Evolutionary conservation across 1,140 invertebrate genomes (phyloP).

Genomic region (Agrypnia vestita): DNA sequence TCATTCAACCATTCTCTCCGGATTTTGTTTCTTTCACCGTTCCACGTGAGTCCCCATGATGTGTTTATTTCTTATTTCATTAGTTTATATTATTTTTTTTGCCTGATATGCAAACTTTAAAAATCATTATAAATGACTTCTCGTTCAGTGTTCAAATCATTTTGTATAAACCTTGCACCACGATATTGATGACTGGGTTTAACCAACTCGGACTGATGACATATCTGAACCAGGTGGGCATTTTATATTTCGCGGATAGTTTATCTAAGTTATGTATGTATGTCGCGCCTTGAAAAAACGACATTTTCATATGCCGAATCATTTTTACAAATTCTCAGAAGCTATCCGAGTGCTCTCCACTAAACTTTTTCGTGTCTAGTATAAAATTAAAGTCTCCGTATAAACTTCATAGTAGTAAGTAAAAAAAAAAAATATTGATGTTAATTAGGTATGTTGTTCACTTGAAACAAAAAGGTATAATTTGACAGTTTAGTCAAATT

Average conservation of each 20-base stretch:
- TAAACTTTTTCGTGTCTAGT: not conserved
- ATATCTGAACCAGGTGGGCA: not conserved
- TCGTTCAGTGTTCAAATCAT: slow-evolving; percentile 3
- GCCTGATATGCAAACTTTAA: too few species aligned
- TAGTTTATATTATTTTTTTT: not conserved
- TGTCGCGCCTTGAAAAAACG: slow-evolving; percentile 3
- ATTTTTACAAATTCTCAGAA: not conserved
- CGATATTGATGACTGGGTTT: not conserved
- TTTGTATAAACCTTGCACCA: not conserved
- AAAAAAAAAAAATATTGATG: too few species aligned
- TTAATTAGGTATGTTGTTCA: too few species aligned
- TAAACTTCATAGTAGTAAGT: too few species aligned
- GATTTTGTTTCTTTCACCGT: not conserved
- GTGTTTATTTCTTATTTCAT: not conserved
- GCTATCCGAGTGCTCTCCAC: not conserved
- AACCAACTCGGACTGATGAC: not conserved
- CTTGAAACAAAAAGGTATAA: too few species aligned
- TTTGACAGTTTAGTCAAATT: too few species aligned
- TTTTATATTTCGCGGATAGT: not conserved
- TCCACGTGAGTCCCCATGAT: not conserved
- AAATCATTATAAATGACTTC: not conserved
- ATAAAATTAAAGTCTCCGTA: slow-evolving; percentile 7
- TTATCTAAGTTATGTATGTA: slow-evolving; percentile 11
- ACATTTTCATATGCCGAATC: not conserved
- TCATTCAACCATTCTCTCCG: slow-evolving; percentile 3